Evolutionary conservation across 2,113 vertebrate genomes (phyloP).

Genomic region (human (Homo sapiens)): DNA sequence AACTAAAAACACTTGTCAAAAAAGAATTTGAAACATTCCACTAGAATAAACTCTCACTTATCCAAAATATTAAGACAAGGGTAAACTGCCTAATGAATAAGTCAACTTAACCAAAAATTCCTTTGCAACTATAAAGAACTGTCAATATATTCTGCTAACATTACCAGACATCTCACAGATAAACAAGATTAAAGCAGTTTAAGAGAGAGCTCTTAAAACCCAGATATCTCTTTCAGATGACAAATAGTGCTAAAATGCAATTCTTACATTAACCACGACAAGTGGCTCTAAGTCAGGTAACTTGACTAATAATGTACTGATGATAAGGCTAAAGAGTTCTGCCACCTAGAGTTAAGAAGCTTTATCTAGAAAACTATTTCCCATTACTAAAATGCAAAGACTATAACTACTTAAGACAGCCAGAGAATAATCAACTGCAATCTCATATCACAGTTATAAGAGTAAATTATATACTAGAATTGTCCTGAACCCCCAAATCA

Average conservation of each 20-base stretch:
- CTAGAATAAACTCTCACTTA: constrained; percentile 15
- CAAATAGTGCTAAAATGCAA: not conserved
- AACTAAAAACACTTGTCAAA: not conserved
- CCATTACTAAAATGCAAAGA: not conserved
- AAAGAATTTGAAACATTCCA: not conserved
- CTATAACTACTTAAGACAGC: not conserved
- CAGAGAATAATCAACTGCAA: not conserved
- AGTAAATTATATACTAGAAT: not conserved
- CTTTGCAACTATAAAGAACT: not conserved
- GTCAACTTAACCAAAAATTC: not conserved
- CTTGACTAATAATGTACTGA: not conserved
- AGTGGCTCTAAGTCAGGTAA: not conserved
- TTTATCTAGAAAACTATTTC: not conserved
- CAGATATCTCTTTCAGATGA: not conserved
- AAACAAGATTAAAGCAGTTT: not conserved
- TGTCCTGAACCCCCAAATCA: not conserved
- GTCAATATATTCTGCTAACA: not conserved
- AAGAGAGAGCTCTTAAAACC: not conserved
- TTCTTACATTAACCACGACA: not conserved
- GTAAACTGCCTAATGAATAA: not conserved
- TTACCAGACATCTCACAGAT: not conserved
- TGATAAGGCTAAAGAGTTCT: not conserved
- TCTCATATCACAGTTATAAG: not conserved
- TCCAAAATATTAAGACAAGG: not conserved
- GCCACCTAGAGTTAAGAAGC: not conserved